phyloP scores from a whole-genome alignment of 2,797 vertebrate species.

The Mycteria americana region DNA sequence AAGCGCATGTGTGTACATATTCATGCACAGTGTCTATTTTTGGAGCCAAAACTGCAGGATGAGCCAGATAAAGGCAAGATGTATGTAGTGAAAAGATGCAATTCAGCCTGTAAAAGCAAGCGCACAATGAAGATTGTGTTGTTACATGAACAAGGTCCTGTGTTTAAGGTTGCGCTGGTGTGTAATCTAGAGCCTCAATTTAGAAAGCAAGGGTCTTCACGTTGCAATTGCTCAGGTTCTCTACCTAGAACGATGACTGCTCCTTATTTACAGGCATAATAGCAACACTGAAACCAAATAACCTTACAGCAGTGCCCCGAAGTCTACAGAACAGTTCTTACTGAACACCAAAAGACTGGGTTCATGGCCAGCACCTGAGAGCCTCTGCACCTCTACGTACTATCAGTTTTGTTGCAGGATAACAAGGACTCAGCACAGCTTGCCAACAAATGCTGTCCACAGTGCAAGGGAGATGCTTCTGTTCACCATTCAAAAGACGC shows the following conservation, averaged over 20 bases:
- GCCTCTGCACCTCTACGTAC: not conserved
- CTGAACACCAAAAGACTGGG: no score
- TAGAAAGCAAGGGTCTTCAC: not conserved
- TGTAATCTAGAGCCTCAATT: not conserved
- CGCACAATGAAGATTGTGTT: not conserved
- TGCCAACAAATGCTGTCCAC: not conserved
- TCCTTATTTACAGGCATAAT: not conserved
- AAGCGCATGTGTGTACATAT: not conserved
- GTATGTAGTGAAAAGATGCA: not conserved
- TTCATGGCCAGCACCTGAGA: not conserved
- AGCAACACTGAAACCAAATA: not conserved
- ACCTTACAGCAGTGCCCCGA: not conserved
- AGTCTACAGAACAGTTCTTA: not conserved
- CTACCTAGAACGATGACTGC: fast-evolving
- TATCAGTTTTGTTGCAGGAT: not conserved
- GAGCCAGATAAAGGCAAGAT: not conserved
- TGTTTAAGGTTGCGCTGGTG: not conserved
- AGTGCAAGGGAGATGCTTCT: not conserved
- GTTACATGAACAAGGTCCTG: not conserved
- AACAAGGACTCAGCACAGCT: not conserved
- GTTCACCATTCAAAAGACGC: not conserved
- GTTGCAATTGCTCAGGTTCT: not conserved
- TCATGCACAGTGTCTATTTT: not conserved
- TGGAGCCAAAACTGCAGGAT: conserved; percentile 10
- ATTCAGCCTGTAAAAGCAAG: not conserved